A percentile compares a stretch with the other conserved stretches of the same genome.
phyloP scores from a whole-genome alignment of 2,113 vertebrate genomes.

The Hyaena hyaena region DNA sequence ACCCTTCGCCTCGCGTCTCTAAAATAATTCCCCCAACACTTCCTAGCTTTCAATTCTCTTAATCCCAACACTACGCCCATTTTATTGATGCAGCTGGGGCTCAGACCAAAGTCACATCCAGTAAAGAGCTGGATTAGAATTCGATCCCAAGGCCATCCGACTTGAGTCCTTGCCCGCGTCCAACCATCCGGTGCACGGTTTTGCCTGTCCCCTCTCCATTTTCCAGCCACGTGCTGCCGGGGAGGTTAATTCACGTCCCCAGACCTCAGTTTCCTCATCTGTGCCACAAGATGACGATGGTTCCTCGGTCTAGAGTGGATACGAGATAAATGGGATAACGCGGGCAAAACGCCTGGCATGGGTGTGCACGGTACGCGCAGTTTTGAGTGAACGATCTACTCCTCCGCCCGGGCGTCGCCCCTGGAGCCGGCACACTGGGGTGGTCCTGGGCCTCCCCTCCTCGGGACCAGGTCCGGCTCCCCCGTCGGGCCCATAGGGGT shows the following conservation, averaged over 20 bases:
- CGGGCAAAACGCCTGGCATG: neutral
- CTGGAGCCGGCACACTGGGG: neutral
- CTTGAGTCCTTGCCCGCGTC: neutral
- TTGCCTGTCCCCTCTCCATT: neutral
- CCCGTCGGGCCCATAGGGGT: neutral
- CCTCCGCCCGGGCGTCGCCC: neutral
- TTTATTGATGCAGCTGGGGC: neutral
- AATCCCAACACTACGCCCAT: neutral
- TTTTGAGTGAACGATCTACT: neutral
- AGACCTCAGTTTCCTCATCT: neutral
- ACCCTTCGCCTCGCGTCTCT: neutral
- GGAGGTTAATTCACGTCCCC: neutral
- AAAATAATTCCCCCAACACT: neutral
- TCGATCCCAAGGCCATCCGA: neutral
- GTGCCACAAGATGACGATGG: neutral
- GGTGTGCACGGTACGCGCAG: neutral
- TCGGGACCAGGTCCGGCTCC: neutral
- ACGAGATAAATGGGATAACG: neutral
- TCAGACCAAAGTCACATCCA: neutral
- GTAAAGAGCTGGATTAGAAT: neutral
- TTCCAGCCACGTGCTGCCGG: neutral
- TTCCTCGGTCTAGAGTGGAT: neutral
- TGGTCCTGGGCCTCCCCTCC: neutral
- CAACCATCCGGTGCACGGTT: neutral
- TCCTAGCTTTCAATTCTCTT: neutral